Evolutionary conservation across 2,113 vertebrate genomes (phyloP).

Genomic region (Pangasianodon hypophthalmus): DNA sequence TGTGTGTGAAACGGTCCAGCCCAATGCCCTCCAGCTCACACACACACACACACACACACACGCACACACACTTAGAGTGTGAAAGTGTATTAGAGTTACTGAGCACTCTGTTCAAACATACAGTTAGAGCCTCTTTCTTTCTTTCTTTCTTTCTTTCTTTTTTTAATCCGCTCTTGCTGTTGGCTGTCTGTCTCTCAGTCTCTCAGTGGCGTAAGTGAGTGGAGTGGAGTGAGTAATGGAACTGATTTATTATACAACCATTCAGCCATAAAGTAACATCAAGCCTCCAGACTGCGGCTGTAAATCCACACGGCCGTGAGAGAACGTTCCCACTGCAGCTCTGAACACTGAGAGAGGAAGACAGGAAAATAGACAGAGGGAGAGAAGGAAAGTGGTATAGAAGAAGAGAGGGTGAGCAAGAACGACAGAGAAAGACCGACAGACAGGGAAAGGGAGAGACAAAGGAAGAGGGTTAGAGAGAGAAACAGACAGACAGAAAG

Average conservation of each 20-base stretch:
- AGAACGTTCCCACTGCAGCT: not conserved
- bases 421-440: constrained; percentile 30
- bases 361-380: constrained; percentile 18
- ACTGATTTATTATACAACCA: constrained; percentile 7
- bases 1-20: not conserved
- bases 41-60: constrained; percentile 22
- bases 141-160: constrained; percentile 24
- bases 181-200: not conserved
- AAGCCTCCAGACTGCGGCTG: constrained; percentile 13
- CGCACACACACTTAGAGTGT: not conserved
- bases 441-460: not conserved
- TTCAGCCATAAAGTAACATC: constrained; percentile 24
- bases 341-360: constrained; percentile 10
- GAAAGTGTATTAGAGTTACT: not conserved
- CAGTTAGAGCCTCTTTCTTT: not conserved
- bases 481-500: not conserved
- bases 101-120: not conserved
- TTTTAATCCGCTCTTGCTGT: constrained; percentile 16
- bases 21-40: not conserved
- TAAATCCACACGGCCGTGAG: constrained; percentile 10
- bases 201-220: constrained; percentile 16
- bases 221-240: constrained; percentile 83
- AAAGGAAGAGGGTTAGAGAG: not conserved
- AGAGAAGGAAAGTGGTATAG: not conserved
- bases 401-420: constrained; percentile 64